Evolutionary conservation across 2,797 vertebrate species (phyloP), one percentile per base, ranked within the genome.

Genomic region (Furcifer pardalis): DNA sequence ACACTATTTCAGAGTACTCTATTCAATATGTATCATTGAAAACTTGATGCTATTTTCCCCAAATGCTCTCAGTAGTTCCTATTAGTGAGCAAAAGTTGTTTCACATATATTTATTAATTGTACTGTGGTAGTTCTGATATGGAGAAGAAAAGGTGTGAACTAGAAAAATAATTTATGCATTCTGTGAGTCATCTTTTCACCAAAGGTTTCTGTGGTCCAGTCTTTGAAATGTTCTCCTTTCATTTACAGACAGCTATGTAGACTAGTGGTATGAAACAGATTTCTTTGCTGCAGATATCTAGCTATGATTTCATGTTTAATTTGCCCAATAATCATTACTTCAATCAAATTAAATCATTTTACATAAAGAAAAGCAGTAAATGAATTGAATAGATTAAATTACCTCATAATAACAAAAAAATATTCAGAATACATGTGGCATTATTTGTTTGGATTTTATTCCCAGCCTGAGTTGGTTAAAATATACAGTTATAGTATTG

Each of bases 311-410:
- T 81, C 0, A 86, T 92, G 68, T 90, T 79, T 42, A 85, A 71
- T 86, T 87, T 89, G 81, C 62, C 82, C 90, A 90, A 79, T 60
- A 93, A 89, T 84, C 35, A 79, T 44, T 88, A 10, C 79, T 90
- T 69, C 85, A 88, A 63, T 2, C 0, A 87, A 79, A 81, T 68
- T 82, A 46, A 63, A 86, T 91, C 0, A 81, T 91, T 90, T 83
- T 46, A 84, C n/a, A 2, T 77, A 88, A 93, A 77, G 35, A 91
- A 90, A 92, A 83, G 40, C 5, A 91, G 68, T 76, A 88, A 82
- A 78, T 92, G 76, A 87, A 68, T 89, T 83, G 80, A 86, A 88
- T 1, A 52, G 30, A 86, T 83, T 68, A 86, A 88, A 3, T 69
- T 85, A 69, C 23, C 30, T 81, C 72, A 69, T 81, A 35, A 79